Evolutionary conservation across 2,113 vertebrate genomes (phyloP).

Genomic region (Festucalex cinctus): DNA sequence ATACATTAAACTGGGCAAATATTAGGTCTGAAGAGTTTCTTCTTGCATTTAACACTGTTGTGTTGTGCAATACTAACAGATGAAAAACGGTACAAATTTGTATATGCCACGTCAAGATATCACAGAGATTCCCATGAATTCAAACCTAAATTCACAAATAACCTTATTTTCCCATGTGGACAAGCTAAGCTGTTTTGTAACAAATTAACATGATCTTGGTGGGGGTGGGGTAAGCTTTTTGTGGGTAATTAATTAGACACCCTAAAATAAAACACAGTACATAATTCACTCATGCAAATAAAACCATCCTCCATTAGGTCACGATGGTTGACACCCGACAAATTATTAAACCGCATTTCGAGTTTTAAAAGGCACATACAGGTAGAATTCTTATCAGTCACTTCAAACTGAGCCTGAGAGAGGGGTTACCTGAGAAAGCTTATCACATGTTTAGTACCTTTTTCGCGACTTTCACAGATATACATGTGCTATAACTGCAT

Average conservation of each 20-base stretch:
- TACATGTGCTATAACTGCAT: neutral
- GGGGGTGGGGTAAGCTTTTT: neutral
- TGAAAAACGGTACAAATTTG: neutral
- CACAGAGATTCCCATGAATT: neutral
- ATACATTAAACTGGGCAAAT: neutral
- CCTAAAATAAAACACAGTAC: neutral
- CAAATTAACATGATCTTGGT: neutral
- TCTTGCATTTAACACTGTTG: neutral
- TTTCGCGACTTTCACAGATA: conserved; percentile 1
- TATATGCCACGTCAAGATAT: neutral
- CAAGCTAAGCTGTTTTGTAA: neutral
- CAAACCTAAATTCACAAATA: neutral
- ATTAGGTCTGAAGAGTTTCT: neutral
- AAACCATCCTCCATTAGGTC: neutral
- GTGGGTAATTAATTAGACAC: neutral
- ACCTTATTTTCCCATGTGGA: neutral
- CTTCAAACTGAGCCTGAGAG: conserved; percentile 35
- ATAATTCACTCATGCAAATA: neutral
- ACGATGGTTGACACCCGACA: no score
- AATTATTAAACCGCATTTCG: no score
- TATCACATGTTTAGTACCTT: conserved; percentile 37
- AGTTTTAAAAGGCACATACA: no score
- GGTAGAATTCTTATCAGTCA: conserved; percentile 5
- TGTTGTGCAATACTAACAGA: neutral
- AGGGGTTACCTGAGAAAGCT: conserved; percentile 49